Base-by-base conservation (phyloP, 2,113 vertebrate species). In the Harpagus bidentatus region DNA sequence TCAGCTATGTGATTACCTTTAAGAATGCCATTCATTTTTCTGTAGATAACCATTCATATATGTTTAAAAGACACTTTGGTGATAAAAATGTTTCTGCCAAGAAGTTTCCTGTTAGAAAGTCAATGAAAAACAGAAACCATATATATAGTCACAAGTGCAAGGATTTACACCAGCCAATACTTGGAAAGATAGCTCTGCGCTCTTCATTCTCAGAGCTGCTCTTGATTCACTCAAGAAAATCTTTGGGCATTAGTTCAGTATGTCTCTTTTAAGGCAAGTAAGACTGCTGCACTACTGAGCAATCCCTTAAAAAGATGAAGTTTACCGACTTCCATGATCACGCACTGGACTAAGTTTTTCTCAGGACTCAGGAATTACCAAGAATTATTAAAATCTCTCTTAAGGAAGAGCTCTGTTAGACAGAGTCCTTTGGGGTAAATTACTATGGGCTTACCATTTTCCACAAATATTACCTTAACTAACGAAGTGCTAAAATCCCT, bases 111-210 rank as follows among this genome's bases (percentile, higher is more conserved):
- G 16, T 36, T 47, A 59, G 20, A 81, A 90, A 66, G 6, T 16
- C 65, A 74, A 36, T 42, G 28, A 48, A 66, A 76, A 90, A 1
- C 63, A 97, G 63, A 85, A 93, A 47, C 18, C 11, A 53, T n/a
- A 58, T 14, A 45, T 4, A 42, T 9, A 78, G 55, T 34, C 36
- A 69, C 23, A 50, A 84, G 58, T 13, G 22, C n/a, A 82, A 90
- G 71, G 45, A 82, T 59, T 96, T 53, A 77, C 47, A 78, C 16
- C 62, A 74, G 36, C 26, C 62, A 76, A 13, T 31, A 28, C n/a
- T 65, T 1, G 0, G 15, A 69, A 52, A 53, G 21, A 71, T 1
- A 40, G 10, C n/a, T 84, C 17, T 0, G 14, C 20, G n/a, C 12
- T 40, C 38, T 47, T 77, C 22, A 6, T 45, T 45, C 72, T 82